phyloP scores from a whole-genome alignment of 2,113 vertebrate species.

The Lagopus leucura region DNA sequence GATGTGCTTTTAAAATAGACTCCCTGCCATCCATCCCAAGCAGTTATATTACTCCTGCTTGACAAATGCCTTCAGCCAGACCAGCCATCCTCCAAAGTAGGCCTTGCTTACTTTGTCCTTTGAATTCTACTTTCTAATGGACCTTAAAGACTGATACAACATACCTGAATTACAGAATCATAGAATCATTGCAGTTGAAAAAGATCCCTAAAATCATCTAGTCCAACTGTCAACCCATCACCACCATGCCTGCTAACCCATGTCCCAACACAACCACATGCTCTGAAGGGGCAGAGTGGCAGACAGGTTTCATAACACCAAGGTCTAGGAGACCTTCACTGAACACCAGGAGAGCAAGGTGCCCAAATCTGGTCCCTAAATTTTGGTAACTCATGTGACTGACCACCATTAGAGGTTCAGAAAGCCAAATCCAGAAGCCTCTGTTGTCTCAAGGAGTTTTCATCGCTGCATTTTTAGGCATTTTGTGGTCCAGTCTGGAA shows the following conservation, averaged over 20 bases:
- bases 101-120: background rate
- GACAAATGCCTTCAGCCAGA: background rate
- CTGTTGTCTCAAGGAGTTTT: background rate
- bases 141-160: background rate
- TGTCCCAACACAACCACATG: background rate
- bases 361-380: background rate
- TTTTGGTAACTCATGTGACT: background rate
- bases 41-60: background rate
- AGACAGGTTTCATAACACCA: background rate
- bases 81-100: background rate
- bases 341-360: background rate
- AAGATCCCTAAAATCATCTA: too few species aligned
- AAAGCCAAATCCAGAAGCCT: background rate
- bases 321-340: background rate
- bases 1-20: background rate
- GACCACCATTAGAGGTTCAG: background rate
- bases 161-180: too few species aligned
- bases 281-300: background rate
- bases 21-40: background rate
- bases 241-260: too few species aligned
- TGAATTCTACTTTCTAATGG: background rate
- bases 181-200: too few species aligned
- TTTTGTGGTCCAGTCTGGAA: background rate
- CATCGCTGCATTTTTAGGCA: background rate
- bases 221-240: too few species aligned